Conservation (phyloP, 2,888 invertebrate species). For the Reticulitermes lucifugus region DNA sequence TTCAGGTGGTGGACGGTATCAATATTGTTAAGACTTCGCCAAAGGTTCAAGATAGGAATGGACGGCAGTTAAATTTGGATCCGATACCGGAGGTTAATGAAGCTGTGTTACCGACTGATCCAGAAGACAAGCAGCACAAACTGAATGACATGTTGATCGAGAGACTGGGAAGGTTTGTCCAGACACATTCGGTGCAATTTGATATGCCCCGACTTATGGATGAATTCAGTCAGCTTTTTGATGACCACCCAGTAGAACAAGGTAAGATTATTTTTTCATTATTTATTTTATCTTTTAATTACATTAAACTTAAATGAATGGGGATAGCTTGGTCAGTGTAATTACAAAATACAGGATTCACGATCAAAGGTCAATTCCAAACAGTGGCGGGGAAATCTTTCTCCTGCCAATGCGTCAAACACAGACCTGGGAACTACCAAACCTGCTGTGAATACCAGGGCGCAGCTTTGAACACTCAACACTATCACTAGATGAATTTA, state of each 20-base stretch:
- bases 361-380: no score
- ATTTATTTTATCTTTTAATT: no score
- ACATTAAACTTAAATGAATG: no score
- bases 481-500: no score
- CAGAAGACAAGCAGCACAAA: slow-evolving; percentile 54
- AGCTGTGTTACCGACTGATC: slow-evolving; percentile 54
- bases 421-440: no score
- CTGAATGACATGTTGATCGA: slow-evolving; percentile 58
- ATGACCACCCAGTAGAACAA: slow-evolving; percentile 1
- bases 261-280: not conserved
- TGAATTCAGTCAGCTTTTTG: slow-evolving; percentile 27
- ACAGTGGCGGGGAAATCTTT: no score
- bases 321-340: no score
- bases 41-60: not conserved
- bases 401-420: no score
- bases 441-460: no score
- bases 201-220: slow-evolving; percentile 47
- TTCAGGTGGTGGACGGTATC: slow-evolving; percentile 46
- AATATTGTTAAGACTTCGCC: slow-evolving; percentile 27
- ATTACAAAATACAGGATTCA: no score
- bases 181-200: slow-evolving; percentile 56
- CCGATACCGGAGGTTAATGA: slow-evolving; percentile 44
- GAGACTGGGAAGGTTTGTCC: slow-evolving; percentile 56
- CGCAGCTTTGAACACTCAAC: no score
- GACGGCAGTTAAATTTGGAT: not conserved